These are phyloP conservation scores for Bovichtus diacanthus DNA, from an alignment of 2,797 vertebrate genomes.

Conservation along the genomic window DNA sequence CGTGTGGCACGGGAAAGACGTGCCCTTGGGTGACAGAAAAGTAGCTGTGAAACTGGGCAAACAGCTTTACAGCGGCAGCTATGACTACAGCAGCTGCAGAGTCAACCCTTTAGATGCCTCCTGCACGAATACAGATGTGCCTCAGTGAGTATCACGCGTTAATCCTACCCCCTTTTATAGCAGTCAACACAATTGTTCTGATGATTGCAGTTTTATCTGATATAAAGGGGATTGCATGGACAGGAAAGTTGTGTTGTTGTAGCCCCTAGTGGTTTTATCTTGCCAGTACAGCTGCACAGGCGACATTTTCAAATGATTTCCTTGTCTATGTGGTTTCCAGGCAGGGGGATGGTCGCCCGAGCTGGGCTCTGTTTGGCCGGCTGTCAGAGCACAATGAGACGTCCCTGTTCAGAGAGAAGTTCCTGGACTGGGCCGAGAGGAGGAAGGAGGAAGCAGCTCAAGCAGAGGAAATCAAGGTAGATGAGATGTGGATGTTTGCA, in stretches of 20 bases:
- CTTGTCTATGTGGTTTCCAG: conserved; percentile 55
- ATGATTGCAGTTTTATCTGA: not conserved
- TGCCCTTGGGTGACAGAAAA: conserved; percentile 85
- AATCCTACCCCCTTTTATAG: not conserved
- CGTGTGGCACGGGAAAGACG: conserved; percentile 88
- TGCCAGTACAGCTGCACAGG: conserved; percentile 34
- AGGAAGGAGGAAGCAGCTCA: conserved; percentile 78
- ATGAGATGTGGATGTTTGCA: not conserved
- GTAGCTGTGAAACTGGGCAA: conserved; percentile 87
- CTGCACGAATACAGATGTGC: conserved; percentile 71
- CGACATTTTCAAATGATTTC: not conserved
- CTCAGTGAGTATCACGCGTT: conserved; percentile 76
- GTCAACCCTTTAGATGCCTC: conserved; percentile 85
- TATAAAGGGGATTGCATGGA: not conserved
- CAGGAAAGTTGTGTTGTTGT: conserved; percentile 38
- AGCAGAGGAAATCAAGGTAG: conserved; percentile 84
- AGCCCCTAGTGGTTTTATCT: conserved; percentile 64
- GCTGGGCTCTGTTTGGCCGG: conserved; percentile 86
- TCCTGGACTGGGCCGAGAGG: conserved; percentile 88
- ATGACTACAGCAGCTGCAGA: conserved; percentile 85
- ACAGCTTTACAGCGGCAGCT: conserved; percentile 84
- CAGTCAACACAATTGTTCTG: no score
- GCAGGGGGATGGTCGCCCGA: conserved; percentile 83
- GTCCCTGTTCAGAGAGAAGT: conserved; percentile 88
- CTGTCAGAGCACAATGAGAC: conserved; percentile 90